phyloP scores from a whole-genome alignment of 2,797 vertebrate species.

The Pelodytes ibericus region DNA sequence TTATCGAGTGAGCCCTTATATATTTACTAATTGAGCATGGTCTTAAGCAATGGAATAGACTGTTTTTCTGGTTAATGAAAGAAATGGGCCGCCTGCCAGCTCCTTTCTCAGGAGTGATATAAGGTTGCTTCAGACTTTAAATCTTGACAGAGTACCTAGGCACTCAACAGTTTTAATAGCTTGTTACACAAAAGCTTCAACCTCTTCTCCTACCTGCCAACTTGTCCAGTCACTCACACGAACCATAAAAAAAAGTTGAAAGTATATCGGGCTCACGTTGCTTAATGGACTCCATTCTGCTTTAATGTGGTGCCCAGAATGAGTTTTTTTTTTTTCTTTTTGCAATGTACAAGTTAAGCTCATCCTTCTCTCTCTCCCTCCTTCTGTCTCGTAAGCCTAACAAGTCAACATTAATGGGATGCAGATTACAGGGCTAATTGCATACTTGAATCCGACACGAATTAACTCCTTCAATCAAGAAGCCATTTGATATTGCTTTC shows the following conservation, averaged over 20 bases:
- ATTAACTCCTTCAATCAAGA: background rate
- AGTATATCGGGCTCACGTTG: conserved; percentile 46
- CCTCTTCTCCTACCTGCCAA: conserved; percentile 52
- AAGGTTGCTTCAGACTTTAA: conserved; percentile 54
- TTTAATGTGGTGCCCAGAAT: conserved; percentile 42
- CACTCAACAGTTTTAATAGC: conserved; percentile 56
- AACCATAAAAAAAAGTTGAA: conserved; percentile 47
- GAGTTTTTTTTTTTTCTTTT: conserved; percentile 29
- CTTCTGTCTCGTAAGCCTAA: conserved; percentile 25
- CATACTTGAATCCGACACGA: background rate
- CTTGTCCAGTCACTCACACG: conserved; percentile 48
- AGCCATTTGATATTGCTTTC: background rate
- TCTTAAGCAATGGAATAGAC: conserved; percentile 32
- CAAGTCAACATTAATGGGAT: background rate
- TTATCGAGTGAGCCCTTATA: too few relatives aligned
- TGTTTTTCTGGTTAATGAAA: conserved; percentile 48
- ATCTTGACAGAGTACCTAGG: conserved; percentile 54
- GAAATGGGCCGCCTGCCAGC: conserved; percentile 46
- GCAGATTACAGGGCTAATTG: conserved; percentile 27
- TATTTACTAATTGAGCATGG: conserved; percentile 34
- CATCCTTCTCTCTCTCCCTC: conserved; percentile 21
- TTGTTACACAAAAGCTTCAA: conserved; percentile 58
- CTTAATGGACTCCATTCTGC: conserved; percentile 50
- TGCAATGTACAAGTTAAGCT: conserved; percentile 36
- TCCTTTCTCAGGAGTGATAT: conserved; percentile 50